Evolutionary conservation across 1,140 invertebrate genomes (phyloP), one percentile per base, ranked within the genome.

Genomic region (Drosophila tropicalis): DNA sequence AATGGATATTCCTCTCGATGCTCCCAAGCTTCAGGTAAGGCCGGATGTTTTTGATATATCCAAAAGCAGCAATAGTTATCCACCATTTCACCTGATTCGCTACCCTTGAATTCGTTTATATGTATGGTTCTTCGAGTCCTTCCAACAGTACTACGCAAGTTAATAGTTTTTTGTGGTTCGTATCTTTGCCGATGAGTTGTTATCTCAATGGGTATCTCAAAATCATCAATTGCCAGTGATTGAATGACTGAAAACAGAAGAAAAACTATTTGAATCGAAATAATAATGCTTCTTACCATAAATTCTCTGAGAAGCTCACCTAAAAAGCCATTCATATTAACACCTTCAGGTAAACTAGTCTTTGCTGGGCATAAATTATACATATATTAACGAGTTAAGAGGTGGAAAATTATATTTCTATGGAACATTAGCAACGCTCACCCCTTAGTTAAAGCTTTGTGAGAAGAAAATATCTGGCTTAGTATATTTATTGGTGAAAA

Each of bases 21-120:
- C 1, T 69, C 54, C 70, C 67, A 87, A 6, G 9, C 17, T 1
- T 29, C 17, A 1, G 71, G 39, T 13, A 86, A 3, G 0, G 63
- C 54, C 0, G 79, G 79, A 72, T 86, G 82, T 0, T 40, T 13
- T 19, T 70, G 67, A 68, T 82, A 56, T 3, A 82, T n/a, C 83
- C 83, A 86, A 9, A 79, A 86, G 15, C 83, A 86, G 54, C 83
- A 87, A 67, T 87, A 86, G 39, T 54, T 67, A 0, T 66, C 61
- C 60, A 56, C 25, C 62, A 76, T 77, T 29, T 47, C 13, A 7
- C 51, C 65, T 0, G 73, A 57, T 0, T 3, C 2, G 17, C 74
- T 70, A 4, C 13, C 56, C 10, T 34, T 22, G 1, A 12, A 2
- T 19, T 61, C 25, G 19, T 29, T n/a, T 5, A 39, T 29, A 4